These are phyloP conservation scores for Pangasius mekongensis DNA, from an alignment of 2,797 vertebrate species.

Conservation along the genomic window DNA sequence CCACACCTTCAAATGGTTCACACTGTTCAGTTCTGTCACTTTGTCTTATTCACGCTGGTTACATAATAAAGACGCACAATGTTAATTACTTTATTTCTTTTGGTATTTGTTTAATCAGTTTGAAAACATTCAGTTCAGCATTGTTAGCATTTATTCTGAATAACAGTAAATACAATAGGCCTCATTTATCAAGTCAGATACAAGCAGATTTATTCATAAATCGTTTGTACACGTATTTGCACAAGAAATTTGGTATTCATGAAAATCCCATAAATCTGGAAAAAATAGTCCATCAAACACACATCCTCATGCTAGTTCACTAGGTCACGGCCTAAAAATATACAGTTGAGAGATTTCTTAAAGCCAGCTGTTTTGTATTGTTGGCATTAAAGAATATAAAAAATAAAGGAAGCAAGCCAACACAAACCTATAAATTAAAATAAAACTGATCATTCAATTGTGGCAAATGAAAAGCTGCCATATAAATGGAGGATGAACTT, in stretches of 20 bases:
- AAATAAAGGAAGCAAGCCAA: not conserved
- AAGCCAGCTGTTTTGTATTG: not conserved
- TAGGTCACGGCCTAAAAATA: not conserved
- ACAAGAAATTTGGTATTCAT: not conserved
- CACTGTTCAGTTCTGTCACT: constrained; percentile 26
- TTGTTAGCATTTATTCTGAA: not conserved
- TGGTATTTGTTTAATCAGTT: not conserved
- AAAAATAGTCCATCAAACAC: not conserved
- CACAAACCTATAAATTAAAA: not conserved
- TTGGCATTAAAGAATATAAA: not conserved
- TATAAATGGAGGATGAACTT: not conserved
- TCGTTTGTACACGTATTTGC: not conserved
- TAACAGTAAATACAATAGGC: not conserved
- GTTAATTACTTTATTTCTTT: not conserved
- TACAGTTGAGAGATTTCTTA: not conserved
- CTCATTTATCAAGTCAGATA: not conserved
- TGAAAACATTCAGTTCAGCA: not conserved
- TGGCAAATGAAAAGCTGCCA: not conserved
- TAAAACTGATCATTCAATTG: not conserved
- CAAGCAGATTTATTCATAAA: not conserved
- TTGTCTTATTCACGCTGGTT: constrained; percentile 28
- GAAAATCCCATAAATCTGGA: not conserved
- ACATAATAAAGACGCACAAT: constrained; percentile 58
- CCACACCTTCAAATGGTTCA: not conserved
- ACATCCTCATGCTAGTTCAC: not conserved